These are phyloP conservation scores for Anguilla pacifica DNA, from an alignment of 2,797 vertebrate genomes.

Conservation along the genomic window DNA sequence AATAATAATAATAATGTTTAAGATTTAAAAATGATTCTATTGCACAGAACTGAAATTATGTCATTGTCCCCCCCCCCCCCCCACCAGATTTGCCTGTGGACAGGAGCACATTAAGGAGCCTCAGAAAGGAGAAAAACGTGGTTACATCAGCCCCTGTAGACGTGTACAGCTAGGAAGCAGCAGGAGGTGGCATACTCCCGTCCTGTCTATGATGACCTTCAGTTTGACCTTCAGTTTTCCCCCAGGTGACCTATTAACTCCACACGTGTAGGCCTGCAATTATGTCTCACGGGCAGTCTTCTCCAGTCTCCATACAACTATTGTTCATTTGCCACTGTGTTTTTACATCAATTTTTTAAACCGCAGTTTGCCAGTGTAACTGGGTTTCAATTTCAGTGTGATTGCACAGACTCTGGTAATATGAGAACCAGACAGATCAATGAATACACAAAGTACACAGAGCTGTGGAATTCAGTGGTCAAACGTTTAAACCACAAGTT, in stretches of 20 bases:
- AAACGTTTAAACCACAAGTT: background rate
- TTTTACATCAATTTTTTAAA: background rate
- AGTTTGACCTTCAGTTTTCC: slow-evolving; percentile 42
- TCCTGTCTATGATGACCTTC: slow-evolving; percentile 61
- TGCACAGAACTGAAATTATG: no score
- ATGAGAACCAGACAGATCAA: background rate
- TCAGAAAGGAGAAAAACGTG: slow-evolving; percentile 49
- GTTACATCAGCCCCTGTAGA: slow-evolving; percentile 52
- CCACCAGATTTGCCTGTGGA: background rate
- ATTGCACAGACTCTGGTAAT: background rate
- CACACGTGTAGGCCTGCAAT: background rate
- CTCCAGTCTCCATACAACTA: background rate
- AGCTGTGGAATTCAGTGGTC: background rate
- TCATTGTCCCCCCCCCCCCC: no score
- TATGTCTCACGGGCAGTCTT: background rate
- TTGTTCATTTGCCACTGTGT: background rate
- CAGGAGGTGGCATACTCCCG: slow-evolving; percentile 39
- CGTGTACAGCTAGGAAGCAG: slow-evolving; percentile 42
- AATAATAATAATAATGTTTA: no score
- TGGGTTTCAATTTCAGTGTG: background rate
- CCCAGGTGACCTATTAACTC: slow-evolving; percentile 61
- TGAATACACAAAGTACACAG: background rate
- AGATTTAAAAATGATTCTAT: no score
- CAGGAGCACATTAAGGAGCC: slow-evolving; percentile 39
- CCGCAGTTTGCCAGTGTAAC: background rate